phyloP scores from a whole-genome alignment of 2,113 vertebrate species.

The Vidua chalybeata region DNA sequence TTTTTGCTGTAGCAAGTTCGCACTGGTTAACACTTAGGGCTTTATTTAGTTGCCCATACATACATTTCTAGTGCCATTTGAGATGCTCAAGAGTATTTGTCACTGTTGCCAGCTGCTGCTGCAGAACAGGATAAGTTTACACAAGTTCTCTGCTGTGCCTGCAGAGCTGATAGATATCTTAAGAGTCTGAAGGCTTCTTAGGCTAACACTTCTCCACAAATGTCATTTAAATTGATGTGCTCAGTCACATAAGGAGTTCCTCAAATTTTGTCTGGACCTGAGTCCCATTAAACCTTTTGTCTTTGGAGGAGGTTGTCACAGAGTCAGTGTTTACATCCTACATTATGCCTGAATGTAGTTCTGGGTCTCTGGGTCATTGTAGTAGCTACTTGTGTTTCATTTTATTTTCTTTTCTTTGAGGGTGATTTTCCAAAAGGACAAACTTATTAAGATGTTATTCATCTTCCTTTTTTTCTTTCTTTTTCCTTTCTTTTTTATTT shows the following conservation, averaged over 20 bases:
- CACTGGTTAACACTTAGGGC: background rate
- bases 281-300: background rate
- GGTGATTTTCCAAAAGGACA: background rate
- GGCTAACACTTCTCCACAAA: background rate
- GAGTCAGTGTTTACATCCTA: background rate
- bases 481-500: background rate
- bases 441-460: background rate
- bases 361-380: background rate
- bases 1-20: background rate
- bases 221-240: background rate
- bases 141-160: rapidly evolving
- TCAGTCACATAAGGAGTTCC: background rate
- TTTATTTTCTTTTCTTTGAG: background rate
- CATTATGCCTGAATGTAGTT: background rate
- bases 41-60: background rate
- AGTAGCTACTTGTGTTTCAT: background rate
- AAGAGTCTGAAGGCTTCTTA: background rate
- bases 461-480: background rate
- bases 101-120: background rate
- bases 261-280: background rate
- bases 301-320: background rate
- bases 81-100: background rate
- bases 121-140: background rate
- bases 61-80: background rate
- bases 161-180: background rate